Evolutionary conservation across 2,797 vertebrate genomes (phyloP).

Genomic region (Cichlasoma orientale): DNA sequence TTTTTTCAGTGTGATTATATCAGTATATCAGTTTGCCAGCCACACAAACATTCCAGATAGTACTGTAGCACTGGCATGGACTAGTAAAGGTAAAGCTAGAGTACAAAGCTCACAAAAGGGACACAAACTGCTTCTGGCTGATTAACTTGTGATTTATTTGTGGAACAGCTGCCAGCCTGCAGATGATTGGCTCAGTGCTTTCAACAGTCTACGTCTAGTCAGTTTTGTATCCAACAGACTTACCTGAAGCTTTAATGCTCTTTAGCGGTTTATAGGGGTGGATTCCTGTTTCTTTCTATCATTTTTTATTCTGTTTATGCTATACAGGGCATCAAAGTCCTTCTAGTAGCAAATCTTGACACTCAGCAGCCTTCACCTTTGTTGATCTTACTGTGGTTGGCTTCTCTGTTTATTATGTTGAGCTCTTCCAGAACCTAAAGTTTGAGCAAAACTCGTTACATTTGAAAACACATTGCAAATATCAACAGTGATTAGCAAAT

Average conservation of each 20-base stretch:
- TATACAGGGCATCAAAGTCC: not conserved
- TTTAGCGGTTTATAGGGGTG: not conserved
- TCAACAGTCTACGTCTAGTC: not conserved
- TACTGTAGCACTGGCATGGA: not conserved
- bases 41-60: not conserved
- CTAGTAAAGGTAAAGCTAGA: not conserved
- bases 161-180: not conserved
- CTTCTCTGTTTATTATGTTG: not conserved
- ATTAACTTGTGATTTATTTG: not conserved
- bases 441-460: not conserved
- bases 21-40: not conserved
- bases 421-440: not conserved
- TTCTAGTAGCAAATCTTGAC: not conserved
- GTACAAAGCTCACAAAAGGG: not conserved
- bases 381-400: not conserved
- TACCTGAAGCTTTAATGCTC: not conserved
- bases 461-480: not conserved
- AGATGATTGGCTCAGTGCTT: not conserved
- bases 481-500: not conserved
- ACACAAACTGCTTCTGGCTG: not conserved
- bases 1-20: not conserved
- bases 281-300: not conserved
- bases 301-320: not conserved
- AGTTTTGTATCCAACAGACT: not conserved
- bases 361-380: not conserved